Evolutionary conservation across 2,113 vertebrate species (phyloP).

Genomic region (Heterotilapia buettikoferi): DNA sequence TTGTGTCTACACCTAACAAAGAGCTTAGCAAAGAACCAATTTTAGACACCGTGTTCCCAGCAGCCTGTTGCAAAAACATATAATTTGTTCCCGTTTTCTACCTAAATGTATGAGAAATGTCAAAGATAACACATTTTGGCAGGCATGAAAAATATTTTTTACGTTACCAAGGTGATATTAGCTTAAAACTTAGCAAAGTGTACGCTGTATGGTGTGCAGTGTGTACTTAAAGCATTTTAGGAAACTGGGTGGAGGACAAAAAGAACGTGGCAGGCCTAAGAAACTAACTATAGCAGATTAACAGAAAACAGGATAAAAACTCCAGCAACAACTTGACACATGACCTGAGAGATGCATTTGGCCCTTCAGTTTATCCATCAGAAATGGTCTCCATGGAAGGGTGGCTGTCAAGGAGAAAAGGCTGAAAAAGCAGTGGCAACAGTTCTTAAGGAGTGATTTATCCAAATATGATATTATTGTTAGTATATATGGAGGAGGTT

Average conservation of each 20-base stretch:
- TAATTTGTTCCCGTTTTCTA: background rate
- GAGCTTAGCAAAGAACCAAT: background rate
- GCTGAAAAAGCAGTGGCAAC: background rate
- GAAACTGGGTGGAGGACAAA: background rate
- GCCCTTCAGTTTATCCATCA: background rate
- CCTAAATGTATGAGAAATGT: background rate
- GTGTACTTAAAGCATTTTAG: background rate
- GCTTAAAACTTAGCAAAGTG: background rate
- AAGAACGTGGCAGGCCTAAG: background rate
- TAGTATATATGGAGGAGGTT: background rate
- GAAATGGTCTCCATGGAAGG: background rate
- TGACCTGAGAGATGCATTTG: background rate
- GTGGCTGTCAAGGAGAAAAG: background rate
- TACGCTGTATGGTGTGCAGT: background rate
- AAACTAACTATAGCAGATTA: background rate
- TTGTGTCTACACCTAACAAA: background rate
- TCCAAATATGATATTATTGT: background rate
- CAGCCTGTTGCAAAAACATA: background rate
- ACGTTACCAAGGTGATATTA: background rate
- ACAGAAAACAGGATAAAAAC: background rate
- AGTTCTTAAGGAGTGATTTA: background rate
- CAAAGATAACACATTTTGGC: background rate
- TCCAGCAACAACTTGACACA: background rate
- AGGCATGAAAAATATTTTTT: background rate
- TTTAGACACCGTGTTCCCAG: background rate